Base-by-base conservation (phyloP, 2,797 vertebrate genomes). In the Mormyrus proboscirostris region DNA sequence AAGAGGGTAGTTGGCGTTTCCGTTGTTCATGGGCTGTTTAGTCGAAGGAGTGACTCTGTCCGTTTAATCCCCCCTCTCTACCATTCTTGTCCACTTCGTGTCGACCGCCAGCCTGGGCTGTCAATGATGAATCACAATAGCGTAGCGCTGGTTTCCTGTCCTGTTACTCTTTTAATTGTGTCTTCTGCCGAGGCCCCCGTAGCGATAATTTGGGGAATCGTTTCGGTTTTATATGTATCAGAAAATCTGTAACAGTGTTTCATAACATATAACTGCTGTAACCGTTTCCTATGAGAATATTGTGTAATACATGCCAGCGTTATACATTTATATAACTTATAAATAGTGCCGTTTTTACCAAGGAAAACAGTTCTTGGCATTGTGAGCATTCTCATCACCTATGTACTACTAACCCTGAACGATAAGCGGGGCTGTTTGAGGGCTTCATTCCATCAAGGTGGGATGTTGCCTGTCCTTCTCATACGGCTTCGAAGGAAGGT, bases 221-320 rank as follows among this genome's bases (percentile, higher is more conserved):
- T 84, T 44, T 89, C 65, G 38, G 19, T 65, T 65, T 89, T 89
- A n/a, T 84, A 59, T 83, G 41, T 33, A 22, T 49, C 55, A 41
- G 44, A 87, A 89, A 33, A 62, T 59, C 4, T 8, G 22, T 62
- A 55, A 59, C 53, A 85, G 47, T 65, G 44, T 89, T 53, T 85
- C 82, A 49, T 57, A 89, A 85, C 22, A 33, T 84, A 47, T 85
- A 29, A 85, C 38, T 79, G 41, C 16, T 82, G 19, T 84, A 84
- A n/a, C 19, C 4, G 9, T 22, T 84, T 49, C 44, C 82, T 84
- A 51, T 29, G 47, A 50, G 8, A 51, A 51, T 84, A 84, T 83
- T 44, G 44, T 84, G n/a, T 84, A 51, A 51, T 84, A 51, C 82
- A 51, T 51, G 44, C 8, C 44, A 51, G 47, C 7, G 22, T 88